Conservation (phyloP, 2,797 vertebrate species). For the Erethizon dorsatum region DNA sequence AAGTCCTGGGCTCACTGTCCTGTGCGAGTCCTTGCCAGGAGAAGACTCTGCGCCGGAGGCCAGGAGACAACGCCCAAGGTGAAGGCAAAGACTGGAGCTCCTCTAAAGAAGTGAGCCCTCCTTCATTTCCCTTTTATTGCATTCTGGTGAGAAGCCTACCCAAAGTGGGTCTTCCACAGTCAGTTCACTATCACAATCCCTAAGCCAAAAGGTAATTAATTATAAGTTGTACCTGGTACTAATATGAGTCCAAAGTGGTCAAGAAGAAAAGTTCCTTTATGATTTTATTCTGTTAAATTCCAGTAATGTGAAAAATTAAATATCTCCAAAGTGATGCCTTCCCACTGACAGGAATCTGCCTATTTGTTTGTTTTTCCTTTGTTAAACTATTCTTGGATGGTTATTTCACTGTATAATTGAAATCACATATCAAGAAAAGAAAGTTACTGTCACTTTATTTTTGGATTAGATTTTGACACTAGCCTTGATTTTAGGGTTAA, state of each 20-base stretch:
- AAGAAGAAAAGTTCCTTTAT: background rate
- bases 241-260: background rate
- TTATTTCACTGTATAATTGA: conserved; percentile 15
- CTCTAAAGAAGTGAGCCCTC: background rate
- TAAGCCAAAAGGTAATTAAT: background rate
- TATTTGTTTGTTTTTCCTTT: conserved; percentile 39
- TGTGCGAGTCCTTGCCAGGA: background rate
- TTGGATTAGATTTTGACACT: conserved; percentile 22
- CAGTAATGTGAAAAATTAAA: background rate
- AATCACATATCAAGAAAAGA: background rate
- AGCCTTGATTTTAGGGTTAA: conserved; percentile 58
- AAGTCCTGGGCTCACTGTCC: background rate
- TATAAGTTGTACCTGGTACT: background rate
- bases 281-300: background rate
- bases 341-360: background rate
- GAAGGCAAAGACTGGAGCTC: background rate
- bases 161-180: background rate
- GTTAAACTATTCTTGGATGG: background rate
- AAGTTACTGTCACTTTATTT: background rate
- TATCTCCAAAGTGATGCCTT: background rate
- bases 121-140: background rate
- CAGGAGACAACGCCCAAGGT: background rate
- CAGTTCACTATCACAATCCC: background rate
- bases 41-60: background rate
- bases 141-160: background rate